These are phyloP conservation scores for Ceyx melanurus DNA, from an alignment of 2,113 vertebrate species.

Conservation along the genomic window DNA sequence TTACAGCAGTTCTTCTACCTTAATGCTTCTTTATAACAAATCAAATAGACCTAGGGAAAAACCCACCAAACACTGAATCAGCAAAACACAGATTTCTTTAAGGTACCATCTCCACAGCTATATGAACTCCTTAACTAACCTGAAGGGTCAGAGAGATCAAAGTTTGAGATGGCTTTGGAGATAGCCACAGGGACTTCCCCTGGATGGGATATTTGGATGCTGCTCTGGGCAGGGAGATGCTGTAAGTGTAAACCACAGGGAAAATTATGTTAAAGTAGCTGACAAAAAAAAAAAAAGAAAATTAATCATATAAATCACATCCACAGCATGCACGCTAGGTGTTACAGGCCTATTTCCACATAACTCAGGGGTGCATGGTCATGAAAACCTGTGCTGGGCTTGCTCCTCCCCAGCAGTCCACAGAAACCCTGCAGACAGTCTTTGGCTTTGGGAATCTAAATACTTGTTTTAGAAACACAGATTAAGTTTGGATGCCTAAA, in stretches of 20 bases:
- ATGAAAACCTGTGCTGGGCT: not conserved
- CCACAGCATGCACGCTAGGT: not conserved
- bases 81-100: not conserved
- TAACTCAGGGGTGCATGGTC: not conserved
- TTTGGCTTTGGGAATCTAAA: not conserved
- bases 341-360: not conserved
- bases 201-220: not conserved
- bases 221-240: not conserved
- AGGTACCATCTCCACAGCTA: not conserved
- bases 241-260: not conserved
- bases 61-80: not conserved
- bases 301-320: not conserved
- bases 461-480: not conserved
- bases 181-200: not conserved
- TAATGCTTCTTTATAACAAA: not conserved
- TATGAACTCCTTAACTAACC: not conserved
- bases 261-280: not conserved
- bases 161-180: not conserved
- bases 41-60: not conserved
- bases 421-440: not conserved
- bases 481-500: not conserved
- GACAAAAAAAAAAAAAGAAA: not conserved
- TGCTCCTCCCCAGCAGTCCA: not conserved
- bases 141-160: not conserved
- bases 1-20: not conserved